phyloP scores from a whole-genome alignment of 2,888 invertebrate genomes.

The Mesoligia furuncula region DNA sequence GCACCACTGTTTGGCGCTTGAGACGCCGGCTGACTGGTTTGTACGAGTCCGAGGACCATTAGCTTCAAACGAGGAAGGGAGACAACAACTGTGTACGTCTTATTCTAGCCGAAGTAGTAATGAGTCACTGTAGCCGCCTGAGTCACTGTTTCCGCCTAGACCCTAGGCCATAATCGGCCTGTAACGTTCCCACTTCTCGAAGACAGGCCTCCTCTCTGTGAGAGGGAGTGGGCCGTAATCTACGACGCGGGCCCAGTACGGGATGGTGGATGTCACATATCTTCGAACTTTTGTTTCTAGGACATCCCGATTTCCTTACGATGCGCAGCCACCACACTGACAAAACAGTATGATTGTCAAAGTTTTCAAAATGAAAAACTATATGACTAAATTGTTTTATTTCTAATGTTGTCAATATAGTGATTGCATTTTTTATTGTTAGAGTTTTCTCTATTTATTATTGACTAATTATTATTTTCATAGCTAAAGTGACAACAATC shows the following conservation, averaged over 20 bases:
- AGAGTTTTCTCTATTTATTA: neutral
- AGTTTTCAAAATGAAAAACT: neutral
- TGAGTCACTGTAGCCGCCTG: no score
- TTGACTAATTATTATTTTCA: neutral
- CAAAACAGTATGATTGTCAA: neutral
- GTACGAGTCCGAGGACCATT: no score
- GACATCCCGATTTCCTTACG: neutral
- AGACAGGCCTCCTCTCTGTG: neutral
- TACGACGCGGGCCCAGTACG: neutral
- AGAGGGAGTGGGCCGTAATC: neutral
- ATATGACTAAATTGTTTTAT: neutral
- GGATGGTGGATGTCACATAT: no score
- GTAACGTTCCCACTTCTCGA: no score
- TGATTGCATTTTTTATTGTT: neutral
- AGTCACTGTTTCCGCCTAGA: no score
- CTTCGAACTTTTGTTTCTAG: neutral
- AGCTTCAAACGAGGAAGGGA: no score
- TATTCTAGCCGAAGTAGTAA: no score
- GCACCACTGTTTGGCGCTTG: no score
- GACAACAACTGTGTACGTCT: no score
- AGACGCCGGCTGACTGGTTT: no score
- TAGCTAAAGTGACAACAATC: neutral
- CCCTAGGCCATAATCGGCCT: no score
- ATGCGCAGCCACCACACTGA: neutral
- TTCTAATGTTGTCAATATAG: neutral